Evolutionary conservation across 2,797 vertebrate genomes (phyloP), one percentile per base, ranked within the genome.

Genomic region (Denticeps clupeoides): DNA sequence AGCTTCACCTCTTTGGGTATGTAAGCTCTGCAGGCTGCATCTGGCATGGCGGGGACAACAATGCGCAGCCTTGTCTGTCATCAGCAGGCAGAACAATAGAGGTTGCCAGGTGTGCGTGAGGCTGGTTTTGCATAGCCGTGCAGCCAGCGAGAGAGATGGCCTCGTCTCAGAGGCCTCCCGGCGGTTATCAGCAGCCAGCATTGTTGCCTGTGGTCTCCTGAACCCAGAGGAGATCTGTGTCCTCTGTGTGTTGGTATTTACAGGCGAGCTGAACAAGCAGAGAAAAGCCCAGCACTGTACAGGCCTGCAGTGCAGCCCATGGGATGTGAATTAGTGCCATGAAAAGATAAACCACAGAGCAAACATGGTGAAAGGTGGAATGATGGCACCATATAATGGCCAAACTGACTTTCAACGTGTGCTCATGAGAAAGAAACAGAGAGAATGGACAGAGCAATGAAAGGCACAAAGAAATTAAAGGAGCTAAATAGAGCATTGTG

Each of bases 51-150:
- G 60, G 49, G 37, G 54, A 53, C 71, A 80, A 84, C 79, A 83
- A 84, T 81, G 60, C 21, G 67, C 25, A 67, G 67, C 72, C 66
- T 78, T 82, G 80, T 82, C 59, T 74, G 68, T 29, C 71, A 71
- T 68, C 64, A 63, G 56, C 35, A 59, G 32, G 52, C 61, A 59
- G 71, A 68, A 82, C 71, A 79, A 83, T 79, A 58, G 58, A 11
- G 15, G 44, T 69, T 60, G 73, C 77, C 84, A 85, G 82, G 79
- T 83, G 82, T 79, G 78, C 49, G 78, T 45, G 3, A 46, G 65
- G 67, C 62, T 69, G 68, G 68, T 79, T 86, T 86, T 86, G 82
- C 82, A 86, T 83, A 81, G 75, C 54, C 66, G 51, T 63, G 68
- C 70, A 73, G 68, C 61, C 55, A 56, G 45, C 46, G 49, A n/a